Percentiles rank a stretch among this genome's conserved stretches.
phyloP scores from a whole-genome alignment of 2,888 invertebrate genomes.

The Conistra vaccinii region DNA sequence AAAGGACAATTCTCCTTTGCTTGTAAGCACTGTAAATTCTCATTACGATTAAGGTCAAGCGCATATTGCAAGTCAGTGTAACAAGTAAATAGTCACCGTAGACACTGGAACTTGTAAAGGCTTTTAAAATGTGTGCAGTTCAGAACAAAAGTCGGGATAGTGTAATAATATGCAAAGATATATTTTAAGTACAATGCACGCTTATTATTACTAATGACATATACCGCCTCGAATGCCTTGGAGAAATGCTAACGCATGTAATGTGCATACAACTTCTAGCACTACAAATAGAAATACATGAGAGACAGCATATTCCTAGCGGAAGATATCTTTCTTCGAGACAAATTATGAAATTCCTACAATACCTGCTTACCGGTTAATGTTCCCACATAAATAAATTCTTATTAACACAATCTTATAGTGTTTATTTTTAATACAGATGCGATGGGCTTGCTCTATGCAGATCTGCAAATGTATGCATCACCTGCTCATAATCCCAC shows the following conservation, averaged over 20 bases:
- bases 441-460: constrained; percentile 25
- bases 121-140: constrained; percentile 19
- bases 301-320: constrained; percentile 20
- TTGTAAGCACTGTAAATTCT: constrained; percentile 49
- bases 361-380: constrained; percentile 14
- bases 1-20: constrained; percentile 46
- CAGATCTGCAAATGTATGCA: constrained; percentile 56
- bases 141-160: constrained; percentile 8
- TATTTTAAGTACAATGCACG: constrained; percentile 5
- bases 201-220: constrained; percentile 14
- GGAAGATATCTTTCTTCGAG: constrained; percentile 35
- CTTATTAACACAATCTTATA: constrained; percentile 19
- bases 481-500: constrained; percentile 60
- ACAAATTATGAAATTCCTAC: constrained; percentile 33
- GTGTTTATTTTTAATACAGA: constrained; percentile 47
- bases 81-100: constrained; percentile 26
- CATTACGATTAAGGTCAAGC: constrained; percentile 55
- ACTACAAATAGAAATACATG: constrained; percentile 22
- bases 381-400: constrained; percentile 40
- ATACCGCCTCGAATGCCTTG: background rate
- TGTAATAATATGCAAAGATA: constrained; percentile 17
- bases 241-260: constrained; percentile 16
- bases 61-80: constrained; percentile 46
- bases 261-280: constrained; percentile 17
- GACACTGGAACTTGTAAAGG: constrained; percentile 8